These are phyloP conservation scores for Dastarcus helophoroides DNA, from an alignment of 2,888 invertebrate genomes.

Conservation along the genomic window DNA sequence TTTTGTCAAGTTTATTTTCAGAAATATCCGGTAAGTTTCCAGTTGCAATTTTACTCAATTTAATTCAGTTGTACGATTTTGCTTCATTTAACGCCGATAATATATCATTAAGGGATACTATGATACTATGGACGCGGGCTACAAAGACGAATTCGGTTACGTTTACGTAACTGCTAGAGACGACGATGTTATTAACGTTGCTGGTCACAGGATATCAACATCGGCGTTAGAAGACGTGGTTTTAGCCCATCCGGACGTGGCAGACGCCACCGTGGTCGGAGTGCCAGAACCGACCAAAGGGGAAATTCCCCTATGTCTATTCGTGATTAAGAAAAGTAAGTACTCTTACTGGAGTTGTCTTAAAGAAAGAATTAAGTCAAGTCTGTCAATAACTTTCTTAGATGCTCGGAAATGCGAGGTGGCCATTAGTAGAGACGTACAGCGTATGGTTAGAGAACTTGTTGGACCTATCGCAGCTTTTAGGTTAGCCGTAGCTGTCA, in stretches of 20 bases:
- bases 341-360: slow-evolving; percentile 1
- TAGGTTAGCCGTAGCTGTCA: slow-evolving; percentile 65
- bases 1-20: slow-evolving; percentile 75
- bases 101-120: slow-evolving; percentile 71
- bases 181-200: slow-evolving; percentile 92
- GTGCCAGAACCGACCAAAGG: slow-evolving; percentile 85
- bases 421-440: slow-evolving; percentile 44
- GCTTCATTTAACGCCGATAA: background rate
- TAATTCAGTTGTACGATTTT: background rate
- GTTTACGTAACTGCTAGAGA: slow-evolving; percentile 83
- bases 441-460: slow-evolving; percentile 47
- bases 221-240: slow-evolving; percentile 85
- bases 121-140: slow-evolving; percentile 93
- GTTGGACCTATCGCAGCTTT: slow-evolving; percentile 88
- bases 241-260: slow-evolving; percentile 71
- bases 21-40: slow-evolving; percentile 61
- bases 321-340: slow-evolving; percentile 58
- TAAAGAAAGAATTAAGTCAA: too few species aligned
- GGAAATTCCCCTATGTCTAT: slow-evolving; percentile 80
- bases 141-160: slow-evolving; percentile 69
- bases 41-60: slow-evolving; percentile 1
- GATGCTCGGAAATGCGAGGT: slow-evolving; percentile 41
- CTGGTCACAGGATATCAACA: slow-evolving; percentile 84
- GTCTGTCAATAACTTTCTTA: slow-evolving; percentile 22
- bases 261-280: slow-evolving; percentile 81